Percentiles rank a stretch among this genome's conserved stretches.
Conservation (phyloP, 2,113 vertebrate species). For the Choloepus hoffmanni region DNA sequence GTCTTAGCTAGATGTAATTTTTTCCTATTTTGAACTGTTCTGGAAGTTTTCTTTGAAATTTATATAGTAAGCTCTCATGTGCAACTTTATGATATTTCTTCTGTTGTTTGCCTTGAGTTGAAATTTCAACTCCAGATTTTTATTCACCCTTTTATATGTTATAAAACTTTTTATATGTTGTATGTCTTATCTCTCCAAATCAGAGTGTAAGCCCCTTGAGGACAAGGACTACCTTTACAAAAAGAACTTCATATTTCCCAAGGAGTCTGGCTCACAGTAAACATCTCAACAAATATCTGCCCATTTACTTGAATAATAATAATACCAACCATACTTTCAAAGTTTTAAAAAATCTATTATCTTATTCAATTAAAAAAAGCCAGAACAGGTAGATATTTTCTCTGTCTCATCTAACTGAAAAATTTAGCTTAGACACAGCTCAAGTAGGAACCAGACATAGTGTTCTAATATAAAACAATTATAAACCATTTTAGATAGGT, state of each 20-base stretch:
- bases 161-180: neutral
- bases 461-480: conserved; percentile 34
- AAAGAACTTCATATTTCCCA: neutral
- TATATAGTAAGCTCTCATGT: neutral
- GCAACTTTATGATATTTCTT: neutral
- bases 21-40: neutral
- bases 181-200: neutral
- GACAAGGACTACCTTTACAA: neutral
- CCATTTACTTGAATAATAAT: neutral
- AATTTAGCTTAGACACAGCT: conserved; percentile 18
- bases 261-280: neutral
- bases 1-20: neutral
- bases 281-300: neutral
- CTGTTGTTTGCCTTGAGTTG: neutral
- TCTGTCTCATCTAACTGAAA: conserved; percentile 48
- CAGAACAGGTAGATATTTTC: neutral
- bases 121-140: neutral
- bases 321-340: neutral
- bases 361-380: conserved; percentile 18
- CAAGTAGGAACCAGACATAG: neutral
- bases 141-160: neutral
- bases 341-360: conserved; percentile 9
- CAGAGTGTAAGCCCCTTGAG: neutral
- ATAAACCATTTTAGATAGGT: conserved; percentile 2
- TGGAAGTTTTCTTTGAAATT: conserved; percentile 25